These are phyloP conservation scores for Mirza zaza DNA, from an alignment of 2,113 vertebrate genomes.

Conservation along the genomic window DNA sequence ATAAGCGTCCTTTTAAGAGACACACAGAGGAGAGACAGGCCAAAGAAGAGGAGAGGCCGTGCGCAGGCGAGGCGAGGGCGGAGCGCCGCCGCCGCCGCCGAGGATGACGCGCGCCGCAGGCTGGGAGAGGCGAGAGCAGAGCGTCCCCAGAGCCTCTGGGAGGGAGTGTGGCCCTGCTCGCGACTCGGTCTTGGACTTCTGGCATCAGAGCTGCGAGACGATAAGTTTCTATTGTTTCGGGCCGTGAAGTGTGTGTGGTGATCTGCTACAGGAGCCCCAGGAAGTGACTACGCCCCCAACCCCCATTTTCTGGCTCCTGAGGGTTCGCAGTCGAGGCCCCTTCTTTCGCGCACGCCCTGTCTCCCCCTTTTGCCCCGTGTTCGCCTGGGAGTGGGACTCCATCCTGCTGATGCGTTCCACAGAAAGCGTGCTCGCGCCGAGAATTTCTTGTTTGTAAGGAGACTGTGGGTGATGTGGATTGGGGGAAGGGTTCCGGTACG, in stretches of 20 bases:
- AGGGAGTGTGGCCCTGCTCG: neutral
- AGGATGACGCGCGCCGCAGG: rapidly evolving
- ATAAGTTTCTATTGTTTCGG: neutral
- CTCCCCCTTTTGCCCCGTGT: neutral
- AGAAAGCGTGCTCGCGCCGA: neutral
- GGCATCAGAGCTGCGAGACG: neutral
- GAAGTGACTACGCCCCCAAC: neutral
- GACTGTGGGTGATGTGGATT: neutral
- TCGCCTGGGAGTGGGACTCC: neutral
- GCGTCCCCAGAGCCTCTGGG: neutral
- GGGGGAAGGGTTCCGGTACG: neutral
- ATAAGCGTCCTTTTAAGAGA: neutral
- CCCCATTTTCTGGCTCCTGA: neutral
- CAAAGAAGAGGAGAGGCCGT: neutral
- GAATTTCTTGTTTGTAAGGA: neutral
- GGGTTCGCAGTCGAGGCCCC: neutral
- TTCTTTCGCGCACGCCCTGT: rapidly evolving
- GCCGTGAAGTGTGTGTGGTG: neutral
- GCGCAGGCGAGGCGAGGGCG: neutral
- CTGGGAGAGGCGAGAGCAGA: neutral
- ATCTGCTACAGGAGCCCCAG: neutral
- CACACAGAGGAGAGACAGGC: neutral
- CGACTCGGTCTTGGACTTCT: neutral
- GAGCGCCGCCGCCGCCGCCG: neutral
- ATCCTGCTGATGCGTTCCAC: rapidly evolving